These are phyloP conservation scores for Heterotis niloticus DNA, from an alignment of 2,113 vertebrate species.

Conservation along the genomic window DNA sequence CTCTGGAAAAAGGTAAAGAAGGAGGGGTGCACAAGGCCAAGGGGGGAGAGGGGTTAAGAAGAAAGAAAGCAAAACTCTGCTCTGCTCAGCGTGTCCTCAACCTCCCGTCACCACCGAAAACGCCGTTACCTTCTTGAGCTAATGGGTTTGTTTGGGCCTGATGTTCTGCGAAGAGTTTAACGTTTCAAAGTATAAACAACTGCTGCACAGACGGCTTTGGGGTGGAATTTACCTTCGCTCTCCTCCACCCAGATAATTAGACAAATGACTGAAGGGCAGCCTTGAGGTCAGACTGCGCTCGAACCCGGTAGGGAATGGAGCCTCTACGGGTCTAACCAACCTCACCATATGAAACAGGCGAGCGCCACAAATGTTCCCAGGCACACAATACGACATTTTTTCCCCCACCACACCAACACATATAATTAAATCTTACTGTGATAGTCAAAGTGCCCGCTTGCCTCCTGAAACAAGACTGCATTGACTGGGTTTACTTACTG, in stretches of 20 bases:
- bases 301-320: constrained; percentile 51
- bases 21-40: constrained; percentile 37
- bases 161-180: too few species aligned
- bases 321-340: constrained; percentile 44
- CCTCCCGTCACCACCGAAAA: background rate
- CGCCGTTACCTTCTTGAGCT: background rate
- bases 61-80: background rate
- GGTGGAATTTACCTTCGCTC: constrained; percentile 47
- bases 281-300: constrained; percentile 56
- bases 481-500: background rate
- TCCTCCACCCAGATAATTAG: constrained; percentile 48
- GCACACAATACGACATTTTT: constrained; percentile 31
- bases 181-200: constrained; percentile 65
- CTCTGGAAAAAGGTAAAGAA: constrained; percentile 64
- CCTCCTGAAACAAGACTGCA: too few species aligned
- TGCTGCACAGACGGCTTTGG: constrained; percentile 46
- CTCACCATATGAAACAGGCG: constrained; percentile 44
- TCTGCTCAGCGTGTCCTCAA: constrained; percentile 11
- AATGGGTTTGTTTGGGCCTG: too few species aligned
- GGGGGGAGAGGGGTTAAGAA: constrained; percentile 22
- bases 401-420: constrained; percentile 32
- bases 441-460: too few species aligned
- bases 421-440: too few species aligned
- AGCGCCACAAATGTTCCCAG: constrained; percentile 29
- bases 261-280: constrained; percentile 55